phyloP scores from a whole-genome alignment of 1,140 invertebrate genomes.

The Goniozus legneri region DNA sequence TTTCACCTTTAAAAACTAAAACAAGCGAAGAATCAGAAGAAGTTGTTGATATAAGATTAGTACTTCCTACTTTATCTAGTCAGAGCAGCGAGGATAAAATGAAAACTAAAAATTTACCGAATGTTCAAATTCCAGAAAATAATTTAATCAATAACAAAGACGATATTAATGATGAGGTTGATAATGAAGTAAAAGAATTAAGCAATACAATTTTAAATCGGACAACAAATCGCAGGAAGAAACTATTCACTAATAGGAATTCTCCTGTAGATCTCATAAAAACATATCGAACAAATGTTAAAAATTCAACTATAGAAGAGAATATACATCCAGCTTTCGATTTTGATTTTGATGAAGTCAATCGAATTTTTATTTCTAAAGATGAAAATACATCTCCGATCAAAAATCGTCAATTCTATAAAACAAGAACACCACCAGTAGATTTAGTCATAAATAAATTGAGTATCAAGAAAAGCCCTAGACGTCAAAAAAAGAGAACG shows the following conservation, averaged over 20 bases:
- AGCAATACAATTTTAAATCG: not conserved
- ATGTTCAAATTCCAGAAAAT: not conserved
- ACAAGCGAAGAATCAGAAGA: too few species aligned
- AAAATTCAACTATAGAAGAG: not conserved
- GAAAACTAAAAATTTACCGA: not conserved
- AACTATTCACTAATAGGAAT: conserved; percentile 29
- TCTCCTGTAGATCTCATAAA: conserved; percentile 30
- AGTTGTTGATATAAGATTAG: too few species aligned
- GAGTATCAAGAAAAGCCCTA: too few species aligned
- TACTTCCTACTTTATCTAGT: not conserved
- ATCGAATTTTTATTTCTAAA: too few species aligned
- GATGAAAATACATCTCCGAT: too few species aligned
- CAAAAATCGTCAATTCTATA: too few species aligned
- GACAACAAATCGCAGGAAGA: conserved; percentile 18
- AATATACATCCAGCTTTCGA: conserved; percentile 31
- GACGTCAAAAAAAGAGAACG: too few species aligned
- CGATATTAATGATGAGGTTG: not conserved
- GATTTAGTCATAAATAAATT: too few species aligned
- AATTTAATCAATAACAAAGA: not conserved
- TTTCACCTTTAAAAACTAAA: too few species aligned
- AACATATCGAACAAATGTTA: not conserved
- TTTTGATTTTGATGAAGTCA: too few species aligned
- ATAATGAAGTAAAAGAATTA: not conserved
- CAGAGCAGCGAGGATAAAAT: not conserved
- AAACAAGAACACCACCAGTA: too few species aligned